These are phyloP conservation scores for Perdita meconis DNA, from an alignment of 2,888 invertebrate genomes.

Conservation along the genomic window DNA sequence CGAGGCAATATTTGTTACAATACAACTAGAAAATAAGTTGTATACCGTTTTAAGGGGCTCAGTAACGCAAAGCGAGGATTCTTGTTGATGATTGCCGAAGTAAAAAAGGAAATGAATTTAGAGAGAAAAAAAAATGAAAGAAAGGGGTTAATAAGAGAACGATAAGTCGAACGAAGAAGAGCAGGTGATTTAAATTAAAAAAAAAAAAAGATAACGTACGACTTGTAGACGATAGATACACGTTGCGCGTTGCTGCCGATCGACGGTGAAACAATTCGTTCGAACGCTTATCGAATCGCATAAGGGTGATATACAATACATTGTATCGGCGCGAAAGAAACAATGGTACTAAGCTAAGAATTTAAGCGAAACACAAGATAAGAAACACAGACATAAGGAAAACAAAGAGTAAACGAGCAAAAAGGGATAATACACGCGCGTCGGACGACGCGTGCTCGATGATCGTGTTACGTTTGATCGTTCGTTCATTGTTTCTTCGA, in stretches of 20 bases:
- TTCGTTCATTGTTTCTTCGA: conserved; percentile 53
- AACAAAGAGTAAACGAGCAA: background rate
- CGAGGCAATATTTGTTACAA: conserved; percentile 84
- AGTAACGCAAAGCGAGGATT: conserved; percentile 56
- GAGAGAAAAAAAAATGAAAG: conserved; percentile 8
- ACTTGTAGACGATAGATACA: conserved; percentile 41
- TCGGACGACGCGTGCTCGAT: conserved; percentile 44
- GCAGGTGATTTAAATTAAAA: too few relatives aligned
- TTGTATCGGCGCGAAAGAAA: conserved; percentile 43
- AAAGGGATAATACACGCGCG: conserved; percentile 8
- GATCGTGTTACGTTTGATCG: conserved; percentile 38
- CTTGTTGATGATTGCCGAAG: conserved; percentile 57
- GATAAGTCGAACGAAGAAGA: background rate
- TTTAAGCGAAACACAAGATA: conserved; percentile 30
- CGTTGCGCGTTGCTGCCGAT: conserved; percentile 49
- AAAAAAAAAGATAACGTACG: conserved; percentile 38
- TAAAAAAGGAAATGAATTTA: conserved; percentile 8
- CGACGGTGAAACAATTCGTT: conserved; percentile 28
- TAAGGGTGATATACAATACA: conserved; percentile 36
- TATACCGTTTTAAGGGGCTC: conserved; percentile 69
- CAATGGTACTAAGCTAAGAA: conserved; percentile 67
- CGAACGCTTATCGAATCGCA: conserved; percentile 46
- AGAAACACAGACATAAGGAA: conserved; percentile 28
- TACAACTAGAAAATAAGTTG: conserved; percentile 80
- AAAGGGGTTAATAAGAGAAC: conserved; percentile 10